These are phyloP conservation scores for Sebastes alutus DNA, from an alignment of 2,797 vertebrate genomes.

Conservation along the genomic window DNA sequence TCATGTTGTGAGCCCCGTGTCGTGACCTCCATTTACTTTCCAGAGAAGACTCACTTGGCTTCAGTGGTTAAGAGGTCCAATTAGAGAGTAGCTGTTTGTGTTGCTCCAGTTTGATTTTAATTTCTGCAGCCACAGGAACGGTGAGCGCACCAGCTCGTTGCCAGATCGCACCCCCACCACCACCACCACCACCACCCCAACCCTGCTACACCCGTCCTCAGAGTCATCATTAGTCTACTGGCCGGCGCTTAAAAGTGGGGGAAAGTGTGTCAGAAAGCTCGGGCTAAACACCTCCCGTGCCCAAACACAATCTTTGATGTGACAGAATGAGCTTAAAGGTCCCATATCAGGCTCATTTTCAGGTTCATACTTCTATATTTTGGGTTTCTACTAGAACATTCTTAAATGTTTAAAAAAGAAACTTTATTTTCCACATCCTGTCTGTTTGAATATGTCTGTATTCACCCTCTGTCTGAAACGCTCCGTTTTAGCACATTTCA, in stretches of 20 bases:
- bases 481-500: too few species aligned
- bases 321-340: constrained; percentile 36
- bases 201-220: constrained; percentile 43
- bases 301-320: constrained; percentile 56
- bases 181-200: background rate
- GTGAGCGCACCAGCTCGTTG: constrained; percentile 27
- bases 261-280: constrained; percentile 67
- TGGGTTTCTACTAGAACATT: too few species aligned
- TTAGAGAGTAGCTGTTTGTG: constrained; percentile 76
- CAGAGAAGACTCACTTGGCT: constrained; percentile 74
- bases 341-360: too few species aligned
- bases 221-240: constrained; percentile 73
- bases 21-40: constrained; percentile 82
- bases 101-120: constrained; percentile 69
- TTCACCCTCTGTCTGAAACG: too few species aligned
- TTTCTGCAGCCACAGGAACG: constrained; percentile 52
- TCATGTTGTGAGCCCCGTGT: constrained; percentile 70
- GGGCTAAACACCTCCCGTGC: constrained; percentile 28
- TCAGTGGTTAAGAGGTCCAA: constrained; percentile 80
- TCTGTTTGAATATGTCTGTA: too few species aligned
- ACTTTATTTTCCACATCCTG: too few species aligned
- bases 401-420: too few species aligned
- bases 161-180: constrained; percentile 24
- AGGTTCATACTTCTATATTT: too few species aligned
- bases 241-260: constrained; percentile 44